phyloP scores from a whole-genome alignment of 2,888 invertebrate species.

The Stegana nigrithorax region DNA sequence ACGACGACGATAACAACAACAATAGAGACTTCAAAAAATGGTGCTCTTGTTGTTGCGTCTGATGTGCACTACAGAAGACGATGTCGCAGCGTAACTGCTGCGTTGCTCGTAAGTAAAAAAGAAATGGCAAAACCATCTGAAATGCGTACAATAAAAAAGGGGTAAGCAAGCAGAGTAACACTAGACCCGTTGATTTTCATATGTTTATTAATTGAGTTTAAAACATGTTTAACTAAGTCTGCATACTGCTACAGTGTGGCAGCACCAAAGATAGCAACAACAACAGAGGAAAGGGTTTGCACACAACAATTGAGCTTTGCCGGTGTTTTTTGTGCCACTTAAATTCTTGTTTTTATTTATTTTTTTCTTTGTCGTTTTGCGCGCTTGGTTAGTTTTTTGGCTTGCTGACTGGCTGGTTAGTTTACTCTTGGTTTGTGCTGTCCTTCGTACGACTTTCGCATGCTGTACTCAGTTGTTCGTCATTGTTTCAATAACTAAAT shows the following conservation, averaged over 20 bases:
- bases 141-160: too few species aligned
- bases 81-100: neutral
- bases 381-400: neutral
- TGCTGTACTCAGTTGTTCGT: too few species aligned
- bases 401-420: neutral
- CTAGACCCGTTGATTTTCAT: neutral
- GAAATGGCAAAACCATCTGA: too few species aligned
- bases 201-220: neutral
- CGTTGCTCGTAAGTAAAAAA: too few species aligned
- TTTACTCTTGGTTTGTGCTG: neutral
- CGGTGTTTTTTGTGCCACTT: too few species aligned
- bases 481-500: constrained; percentile 11
- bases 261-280: too few species aligned
- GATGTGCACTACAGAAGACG: neutral
- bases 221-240: constrained; percentile 1
- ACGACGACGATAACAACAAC: neutral
- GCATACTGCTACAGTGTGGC: too few species aligned
- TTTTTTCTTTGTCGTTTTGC: neutral
- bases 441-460: too few species aligned
- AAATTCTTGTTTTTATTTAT: too few species aligned
- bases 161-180: neutral
- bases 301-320: neutral
- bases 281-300: neutral
- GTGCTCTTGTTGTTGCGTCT: neutral
- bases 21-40: neutral